A percentile compares a stretch with the other conserved stretches of the same genome.
Conservation (phyloP, 2,797 vertebrate species). For the Molossus molossus region DNA sequence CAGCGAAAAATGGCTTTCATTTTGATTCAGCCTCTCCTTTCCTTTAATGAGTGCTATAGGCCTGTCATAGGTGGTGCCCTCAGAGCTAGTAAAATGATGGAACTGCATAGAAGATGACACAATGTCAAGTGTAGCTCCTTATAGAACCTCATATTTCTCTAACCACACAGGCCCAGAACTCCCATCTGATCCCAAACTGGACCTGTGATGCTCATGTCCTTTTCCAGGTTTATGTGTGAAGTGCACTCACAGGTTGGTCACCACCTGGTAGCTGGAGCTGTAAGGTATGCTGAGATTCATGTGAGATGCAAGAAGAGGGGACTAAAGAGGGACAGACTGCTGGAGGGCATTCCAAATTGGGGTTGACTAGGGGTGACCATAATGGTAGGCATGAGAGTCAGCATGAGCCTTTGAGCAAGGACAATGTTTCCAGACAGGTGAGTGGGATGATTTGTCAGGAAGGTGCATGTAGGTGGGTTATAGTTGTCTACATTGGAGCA, state of each 20-base stretch:
- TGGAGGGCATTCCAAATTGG: neutral
- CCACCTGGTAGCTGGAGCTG: neutral
- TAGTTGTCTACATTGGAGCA: neutral
- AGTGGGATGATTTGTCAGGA: neutral
- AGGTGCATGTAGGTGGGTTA: neutral
- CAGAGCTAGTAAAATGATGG: neutral
- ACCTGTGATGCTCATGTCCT: neutral
- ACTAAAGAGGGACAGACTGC: accelerated
- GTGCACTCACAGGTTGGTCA: neutral
- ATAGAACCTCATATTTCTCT: neutral
- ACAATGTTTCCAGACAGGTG: neutral
- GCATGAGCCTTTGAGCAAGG: neutral
- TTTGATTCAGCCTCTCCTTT: neutral
- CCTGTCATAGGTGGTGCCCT: neutral
- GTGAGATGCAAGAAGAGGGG: neutral
- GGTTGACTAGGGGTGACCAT: neutral
- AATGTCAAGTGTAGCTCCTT: neutral
- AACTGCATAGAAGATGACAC: accelerated
- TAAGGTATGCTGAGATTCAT: neutral
- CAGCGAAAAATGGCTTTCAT: neutral
- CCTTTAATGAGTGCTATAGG: neutral
- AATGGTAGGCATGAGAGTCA: neutral
- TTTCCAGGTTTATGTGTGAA: neutral
- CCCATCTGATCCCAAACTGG: neutral
- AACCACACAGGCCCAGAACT: neutral